Evolutionary conservation across 2,797 vertebrate genomes (phyloP).

Genomic region (Lagorchestes hirsutus): DNA sequence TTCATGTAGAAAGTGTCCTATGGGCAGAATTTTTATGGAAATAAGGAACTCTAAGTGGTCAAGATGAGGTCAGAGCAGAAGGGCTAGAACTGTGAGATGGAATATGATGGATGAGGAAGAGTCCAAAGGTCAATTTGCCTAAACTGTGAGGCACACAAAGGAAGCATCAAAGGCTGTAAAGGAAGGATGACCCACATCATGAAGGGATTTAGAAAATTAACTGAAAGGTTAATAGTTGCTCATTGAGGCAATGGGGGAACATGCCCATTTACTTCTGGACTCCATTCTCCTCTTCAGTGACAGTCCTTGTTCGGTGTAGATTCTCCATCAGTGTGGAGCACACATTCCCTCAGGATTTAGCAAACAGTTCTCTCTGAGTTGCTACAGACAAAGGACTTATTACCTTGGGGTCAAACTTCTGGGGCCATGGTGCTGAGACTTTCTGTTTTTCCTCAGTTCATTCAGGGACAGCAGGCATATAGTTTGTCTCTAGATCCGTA

Average conservation of each 20-base stretch:
- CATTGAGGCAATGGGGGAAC: not conserved
- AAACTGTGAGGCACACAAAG: not conserved
- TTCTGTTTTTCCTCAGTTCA: not conserved
- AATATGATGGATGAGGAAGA: not conserved
- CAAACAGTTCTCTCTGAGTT: not conserved
- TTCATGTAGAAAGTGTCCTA: not conserved
- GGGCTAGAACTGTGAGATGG: too few relatives aligned
- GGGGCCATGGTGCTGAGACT: not conserved
- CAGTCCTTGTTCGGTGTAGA: not conserved
- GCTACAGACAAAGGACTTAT: not conserved
- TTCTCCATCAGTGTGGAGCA: not conserved
- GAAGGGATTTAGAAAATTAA: not conserved
- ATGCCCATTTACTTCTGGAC: not conserved
- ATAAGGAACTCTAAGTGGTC: not conserved
- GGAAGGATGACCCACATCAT: not conserved
- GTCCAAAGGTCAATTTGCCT: not conserved
- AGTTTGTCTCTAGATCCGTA: not conserved
- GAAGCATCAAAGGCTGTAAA: not conserved
- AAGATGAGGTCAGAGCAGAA: not conserved
- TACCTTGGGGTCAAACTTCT: not conserved
- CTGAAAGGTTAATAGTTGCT: not conserved
- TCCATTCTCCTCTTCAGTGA: not conserved
- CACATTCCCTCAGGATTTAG: not conserved
- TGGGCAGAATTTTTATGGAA: too few relatives aligned
- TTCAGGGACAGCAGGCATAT: not conserved